Evolutionary conservation across 2,888 invertebrate species (phyloP).

Genomic region (Autographa pulchrina): DNA sequence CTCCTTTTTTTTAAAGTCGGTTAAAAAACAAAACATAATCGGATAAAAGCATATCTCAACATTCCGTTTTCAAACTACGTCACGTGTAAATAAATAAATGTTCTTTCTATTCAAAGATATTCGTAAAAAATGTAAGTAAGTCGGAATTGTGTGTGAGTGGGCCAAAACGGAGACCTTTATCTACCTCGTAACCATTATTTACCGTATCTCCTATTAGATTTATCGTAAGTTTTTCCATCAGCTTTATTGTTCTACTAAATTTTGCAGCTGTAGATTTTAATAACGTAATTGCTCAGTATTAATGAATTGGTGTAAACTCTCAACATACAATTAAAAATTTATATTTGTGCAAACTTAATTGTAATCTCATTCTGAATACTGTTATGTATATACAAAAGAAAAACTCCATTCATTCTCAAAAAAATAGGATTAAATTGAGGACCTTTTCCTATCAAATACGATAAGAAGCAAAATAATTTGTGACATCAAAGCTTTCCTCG

Average conservation of each 20-base stretch:
- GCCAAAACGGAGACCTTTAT: background rate
- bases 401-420: constrained; percentile 7
- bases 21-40: no score
- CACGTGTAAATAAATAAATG: background rate
- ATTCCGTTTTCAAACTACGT: no score
- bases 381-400: background rate
- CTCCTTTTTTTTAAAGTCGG: no score
- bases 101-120: background rate
- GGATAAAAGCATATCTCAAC: no score
- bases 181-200: background rate
- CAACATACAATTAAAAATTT: background rate
- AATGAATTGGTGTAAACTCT: no score
- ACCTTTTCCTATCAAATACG: constrained; percentile 56
- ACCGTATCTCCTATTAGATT: background rate
- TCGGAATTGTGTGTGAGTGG: background rate
- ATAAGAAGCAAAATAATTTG: constrained; percentile 61
- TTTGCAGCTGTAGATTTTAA: background rate
- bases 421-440: constrained; percentile 30
- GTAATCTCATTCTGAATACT: background rate
- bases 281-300: background rate
- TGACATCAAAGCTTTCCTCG: constrained; percentile 61
- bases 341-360: background rate
- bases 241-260: background rate
- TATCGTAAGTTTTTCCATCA: background rate
- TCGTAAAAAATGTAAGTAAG: background rate